phyloP scores from a whole-genome alignment of 2,888 invertebrate species.

The Ptilodon capucinus region DNA sequence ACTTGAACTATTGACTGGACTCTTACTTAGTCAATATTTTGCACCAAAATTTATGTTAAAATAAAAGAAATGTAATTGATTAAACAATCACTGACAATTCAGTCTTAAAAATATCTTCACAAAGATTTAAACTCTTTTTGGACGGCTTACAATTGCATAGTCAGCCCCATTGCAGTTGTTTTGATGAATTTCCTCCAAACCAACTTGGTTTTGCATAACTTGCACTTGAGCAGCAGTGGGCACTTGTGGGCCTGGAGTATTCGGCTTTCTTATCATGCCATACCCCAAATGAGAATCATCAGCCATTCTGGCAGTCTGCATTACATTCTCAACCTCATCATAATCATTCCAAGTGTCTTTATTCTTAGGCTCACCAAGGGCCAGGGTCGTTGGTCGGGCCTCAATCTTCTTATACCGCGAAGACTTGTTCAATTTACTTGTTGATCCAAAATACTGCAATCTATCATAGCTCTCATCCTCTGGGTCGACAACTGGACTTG shows the following conservation, averaged over 20 bases:
- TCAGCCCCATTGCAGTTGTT: constrained; percentile 89
- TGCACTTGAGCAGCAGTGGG: constrained; percentile 77
- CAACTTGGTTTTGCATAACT: constrained; percentile 70
- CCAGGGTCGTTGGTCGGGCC: constrained; percentile 81
- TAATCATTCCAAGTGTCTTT: constrained; percentile 87
- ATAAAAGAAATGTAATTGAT: constrained; percentile 32
- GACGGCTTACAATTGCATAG: constrained; percentile 92
- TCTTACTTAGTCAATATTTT: constrained; percentile 4
- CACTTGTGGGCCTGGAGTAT: constrained; percentile 79
- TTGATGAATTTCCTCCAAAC: constrained; percentile 83
- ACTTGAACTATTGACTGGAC: too few relatives aligned
- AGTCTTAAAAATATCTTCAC: constrained; percentile 50
- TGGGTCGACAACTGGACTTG: constrained; percentile 72
- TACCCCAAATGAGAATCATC: constrained; percentile 92
- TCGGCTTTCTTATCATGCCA: constrained; percentile 88
- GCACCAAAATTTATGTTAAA: constrained; percentile 2
- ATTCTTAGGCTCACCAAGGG: constrained; percentile 65
- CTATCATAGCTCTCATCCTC: constrained; percentile 88
- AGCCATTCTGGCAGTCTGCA: constrained; percentile 87
- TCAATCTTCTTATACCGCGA: constrained; percentile 87
- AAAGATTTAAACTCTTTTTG: constrained; percentile 87
- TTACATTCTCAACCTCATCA: constrained; percentile 87
- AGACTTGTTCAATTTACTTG: constrained; percentile 85
- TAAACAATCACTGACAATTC: constrained; percentile 55
- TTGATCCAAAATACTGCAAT: constrained; percentile 90